phyloP scores from a whole-genome alignment of 2,888 invertebrate genomes.

The Octonoba sinensis region DNA sequence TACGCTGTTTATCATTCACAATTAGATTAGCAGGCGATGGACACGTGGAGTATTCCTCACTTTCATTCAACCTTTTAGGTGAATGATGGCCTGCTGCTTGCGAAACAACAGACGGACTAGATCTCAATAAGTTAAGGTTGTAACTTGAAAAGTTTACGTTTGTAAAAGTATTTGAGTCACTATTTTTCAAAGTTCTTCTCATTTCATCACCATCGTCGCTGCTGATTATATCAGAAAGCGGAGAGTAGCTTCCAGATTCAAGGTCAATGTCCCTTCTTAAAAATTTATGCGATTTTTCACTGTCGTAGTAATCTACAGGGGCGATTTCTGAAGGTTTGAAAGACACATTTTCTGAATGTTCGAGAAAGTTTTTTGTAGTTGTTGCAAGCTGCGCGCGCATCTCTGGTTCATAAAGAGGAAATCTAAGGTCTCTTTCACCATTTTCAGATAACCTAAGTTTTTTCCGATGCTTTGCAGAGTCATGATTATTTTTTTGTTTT shows the following conservation, averaged over 20 bases:
- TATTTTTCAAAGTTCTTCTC: conserved; percentile 11
- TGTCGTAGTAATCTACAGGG: neutral
- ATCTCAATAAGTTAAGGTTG: conserved; percentile 43
- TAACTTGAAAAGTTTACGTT: conserved; percentile 40
- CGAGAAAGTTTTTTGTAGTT: conserved; percentile 1
- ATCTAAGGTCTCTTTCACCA: too few relatives aligned
- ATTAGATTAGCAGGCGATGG: conserved; percentile 53
- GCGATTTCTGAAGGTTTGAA: conserved; percentile 13
- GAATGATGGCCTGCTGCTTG: conserved; percentile 16
- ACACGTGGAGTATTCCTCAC: conserved; percentile 23
- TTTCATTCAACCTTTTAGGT: conserved; percentile 7
- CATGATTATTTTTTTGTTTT: conserved; percentile 21
- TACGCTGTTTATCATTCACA: conserved; percentile 40
- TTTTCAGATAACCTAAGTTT: conserved; percentile 8
- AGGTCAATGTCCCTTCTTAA: conserved; percentile 3
- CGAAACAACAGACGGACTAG: conserved; percentile 53
- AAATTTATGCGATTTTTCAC: neutral
- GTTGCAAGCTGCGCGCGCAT: too few relatives aligned
- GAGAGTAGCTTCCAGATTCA: conserved; percentile 52
- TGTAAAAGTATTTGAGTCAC: conserved; percentile 19
- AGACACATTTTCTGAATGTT: conserved; percentile 37
- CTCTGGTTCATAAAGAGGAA: too few relatives aligned
- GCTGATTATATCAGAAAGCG: conserved; percentile 40
- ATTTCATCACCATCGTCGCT: conserved; percentile 47
- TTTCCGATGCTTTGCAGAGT: conserved; percentile 32